Base-by-base conservation (phyloP, 1,140 invertebrate species). In the Drosophila santomea region DNA sequence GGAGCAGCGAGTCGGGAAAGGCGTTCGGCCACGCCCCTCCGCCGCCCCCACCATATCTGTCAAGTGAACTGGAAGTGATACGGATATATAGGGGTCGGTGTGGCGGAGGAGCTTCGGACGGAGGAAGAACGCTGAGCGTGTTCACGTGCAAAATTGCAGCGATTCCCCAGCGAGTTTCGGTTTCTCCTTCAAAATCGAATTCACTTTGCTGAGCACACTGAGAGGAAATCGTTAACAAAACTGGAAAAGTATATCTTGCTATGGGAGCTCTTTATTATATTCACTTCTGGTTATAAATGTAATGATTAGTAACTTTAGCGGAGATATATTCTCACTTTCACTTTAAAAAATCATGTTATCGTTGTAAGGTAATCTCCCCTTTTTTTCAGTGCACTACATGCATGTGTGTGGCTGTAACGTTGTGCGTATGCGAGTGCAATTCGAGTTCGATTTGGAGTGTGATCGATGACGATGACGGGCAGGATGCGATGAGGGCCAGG, bases 31-130 rank as follows among this genome's bases (percentile, higher is more conserved):
- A 60, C 60, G 59, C 75, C 51, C 48, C 41, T 6, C 14, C 54
- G 14, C 58, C 52, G 45, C 60, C 39, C 36, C 48, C 63, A 20
- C 74, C 62, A 68, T 89, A 83, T 83, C 80, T 83, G 83, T 83
- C 84, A 89, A 88, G 84, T 89, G 83, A 88, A 83, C 79, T 88
- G 83, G 79, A 88, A 88, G 83, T 89, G 83, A 88, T 88, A 88
- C 78, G 79, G 66, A 76, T 56, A 47, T 50, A 54, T 44, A 35
- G 62, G 45, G 17, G 44, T 32, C 8, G 17, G 20, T 20, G 2
- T 20, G 11, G 41, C 7, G 28, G 12, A 25, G 41, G 44, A 32
- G 28, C 28, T 1, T 23, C 10, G 15, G 32, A 47, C 15, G 20
- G 17, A 25, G 23, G 55, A 55, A 32, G 68, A 82, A 82, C 64